Base-by-base conservation (phyloP, 2,113 vertebrate genomes). In the Nerophis lumbriciformis region DNA sequence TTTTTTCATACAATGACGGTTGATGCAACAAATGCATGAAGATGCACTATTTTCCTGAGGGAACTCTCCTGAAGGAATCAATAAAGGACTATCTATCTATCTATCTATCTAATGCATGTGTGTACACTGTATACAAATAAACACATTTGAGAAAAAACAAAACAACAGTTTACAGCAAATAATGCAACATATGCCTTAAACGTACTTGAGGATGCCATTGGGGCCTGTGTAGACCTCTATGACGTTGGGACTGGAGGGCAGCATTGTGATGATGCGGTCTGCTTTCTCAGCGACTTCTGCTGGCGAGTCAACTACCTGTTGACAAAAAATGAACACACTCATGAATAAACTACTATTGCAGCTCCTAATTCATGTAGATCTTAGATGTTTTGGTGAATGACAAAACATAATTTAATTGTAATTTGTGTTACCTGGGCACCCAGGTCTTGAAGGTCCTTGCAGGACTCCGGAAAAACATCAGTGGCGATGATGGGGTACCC, bases 251-350 rank as follows among this genome's bases (percentile, higher is more conserved):
- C 92, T 99, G 67, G 95, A 96, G 35, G 96, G 97, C 54, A 99
- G 76, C 97, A 99, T 97, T 59, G 97, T 99, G 86, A 99, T 95
- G 83, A 99, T 98, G 71, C 97, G 90, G 88, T 99, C 97, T 61
- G 95, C 94, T 89, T 87, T 95, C 74, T 98, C 96, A 14, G 96
- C 97, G 66, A 99, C 96, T 0, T 98, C 96, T 84, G 93, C 93
- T 73, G 97, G 94, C 5, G 92, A 92, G 77, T 97, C 94, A 8
- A 92, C 85, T 48, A 99, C 94, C 97, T 98, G 86, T 6, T 48
- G 5, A 45, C 11, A 45, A 4, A 6, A 13, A 58, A 58, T 61
- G 7, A 61, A 65, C 35, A 28, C 8, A 19, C 35, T 54, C 4
- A 69, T 44, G 12, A 52, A 50, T 5, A 58, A 48, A 54, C 19